These are phyloP conservation scores for Littorina saxatilis DNA, from an alignment of 1,140 invertebrate species.

Conservation along the genomic window DNA sequence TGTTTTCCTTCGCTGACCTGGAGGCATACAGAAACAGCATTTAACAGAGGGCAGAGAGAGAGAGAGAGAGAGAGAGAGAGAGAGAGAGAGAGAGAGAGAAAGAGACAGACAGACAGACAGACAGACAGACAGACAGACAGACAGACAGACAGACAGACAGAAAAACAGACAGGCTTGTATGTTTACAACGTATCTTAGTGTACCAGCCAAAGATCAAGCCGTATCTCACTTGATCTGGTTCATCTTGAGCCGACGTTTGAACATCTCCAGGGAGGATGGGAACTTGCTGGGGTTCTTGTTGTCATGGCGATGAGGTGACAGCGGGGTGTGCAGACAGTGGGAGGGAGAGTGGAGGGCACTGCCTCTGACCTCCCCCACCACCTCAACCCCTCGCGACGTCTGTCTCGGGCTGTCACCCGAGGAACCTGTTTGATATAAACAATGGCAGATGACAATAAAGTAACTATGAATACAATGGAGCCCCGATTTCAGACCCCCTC, in stretches of 20 bases:
- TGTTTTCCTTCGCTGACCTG: background rate
- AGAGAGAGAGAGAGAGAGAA: background rate
- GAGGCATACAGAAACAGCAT: too few species aligned
- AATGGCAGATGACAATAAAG: background rate
- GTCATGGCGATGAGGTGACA: background rate
- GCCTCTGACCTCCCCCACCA: background rate
- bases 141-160: background rate
- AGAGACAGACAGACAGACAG: background rate
- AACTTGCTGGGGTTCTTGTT: constrained; percentile 12
- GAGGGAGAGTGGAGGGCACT: background rate
- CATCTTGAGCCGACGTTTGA: constrained; percentile 38
- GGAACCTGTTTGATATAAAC: background rate
- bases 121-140: background rate
- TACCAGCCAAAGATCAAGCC: too few species aligned
- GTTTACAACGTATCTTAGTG: too few species aligned
- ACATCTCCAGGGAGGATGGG: constrained; percentile 35
- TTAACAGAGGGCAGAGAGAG: too few species aligned
- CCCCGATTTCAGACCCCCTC: too few species aligned
- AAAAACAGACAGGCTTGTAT: too few species aligned
- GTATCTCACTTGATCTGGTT: constrained; percentile 31
- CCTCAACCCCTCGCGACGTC: background rate
- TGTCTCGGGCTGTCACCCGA: background rate
- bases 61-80: background rate
- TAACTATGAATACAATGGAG: background rate
- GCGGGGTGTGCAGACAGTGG: background rate